A percentile compares a stretch with the other conserved stretches of the same genome.
These are phyloP conservation scores for Sebastes baramenuke DNA, from an alignment of 2,797 vertebrate species.

Conservation along the genomic window DNA sequence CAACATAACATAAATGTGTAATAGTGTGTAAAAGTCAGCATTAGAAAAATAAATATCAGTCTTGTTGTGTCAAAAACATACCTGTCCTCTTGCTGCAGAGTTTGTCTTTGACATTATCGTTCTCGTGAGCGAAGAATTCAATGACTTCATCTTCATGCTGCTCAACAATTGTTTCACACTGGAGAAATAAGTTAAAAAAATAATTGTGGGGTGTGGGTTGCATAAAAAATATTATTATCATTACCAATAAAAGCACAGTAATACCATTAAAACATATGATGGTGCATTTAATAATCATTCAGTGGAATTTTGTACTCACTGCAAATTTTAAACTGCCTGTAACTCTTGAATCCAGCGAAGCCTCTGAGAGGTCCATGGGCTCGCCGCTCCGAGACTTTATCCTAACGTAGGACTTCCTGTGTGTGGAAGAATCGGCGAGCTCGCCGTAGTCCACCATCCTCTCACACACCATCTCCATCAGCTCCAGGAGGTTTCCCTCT, in stretches of 20 bases:
- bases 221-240: neutral
- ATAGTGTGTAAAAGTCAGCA: neutral
- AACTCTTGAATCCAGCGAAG: constrained; percentile 88
- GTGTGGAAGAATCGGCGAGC: constrained; percentile 80
- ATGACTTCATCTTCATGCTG: constrained; percentile 96
- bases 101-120: constrained; percentile 93
- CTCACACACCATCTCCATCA: constrained; percentile 93
- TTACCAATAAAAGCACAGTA: neutral
- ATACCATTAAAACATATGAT: neutral
- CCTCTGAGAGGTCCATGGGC: constrained; percentile 86
- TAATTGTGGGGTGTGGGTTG: neutral
- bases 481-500: constrained; percentile 92
- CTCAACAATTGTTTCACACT: constrained; percentile 96
- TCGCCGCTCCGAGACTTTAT: constrained; percentile 85
- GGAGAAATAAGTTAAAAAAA: constrained; percentile 23
- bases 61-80: constrained; percentile 50
- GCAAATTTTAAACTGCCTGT: constrained; percentile 90
- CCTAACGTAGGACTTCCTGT: constrained; percentile 88
- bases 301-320: constrained; percentile 75
- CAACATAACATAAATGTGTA: neutral
- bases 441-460: constrained; percentile 95
- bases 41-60: neutral
- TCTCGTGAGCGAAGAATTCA: constrained; percentile 92
- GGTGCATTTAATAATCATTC: neutral
- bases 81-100: constrained; percentile 97